A percentile compares a stretch with the other conserved stretches of the same genome.
phyloP scores from a whole-genome alignment of 2,113 vertebrate genomes.

The Fulica atra region DNA sequence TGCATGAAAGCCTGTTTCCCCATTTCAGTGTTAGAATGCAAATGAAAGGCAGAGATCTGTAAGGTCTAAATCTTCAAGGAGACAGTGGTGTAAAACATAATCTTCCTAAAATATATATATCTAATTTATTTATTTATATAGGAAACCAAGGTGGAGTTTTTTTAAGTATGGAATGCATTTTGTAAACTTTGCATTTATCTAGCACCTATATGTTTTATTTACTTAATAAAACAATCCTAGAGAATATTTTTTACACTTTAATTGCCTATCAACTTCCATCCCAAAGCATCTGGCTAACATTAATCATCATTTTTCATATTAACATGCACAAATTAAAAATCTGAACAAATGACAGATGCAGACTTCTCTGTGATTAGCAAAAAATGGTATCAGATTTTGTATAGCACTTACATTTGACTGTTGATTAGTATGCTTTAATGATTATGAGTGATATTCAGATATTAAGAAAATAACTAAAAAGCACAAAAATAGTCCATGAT shows the following conservation, averaged over 20 bases:
- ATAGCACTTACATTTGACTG: background rate
- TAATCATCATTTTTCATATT: background rate
- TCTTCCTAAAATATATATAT: background rate
- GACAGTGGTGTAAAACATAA: rapidly evolving
- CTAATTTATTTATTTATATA: background rate
- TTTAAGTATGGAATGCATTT: background rate
- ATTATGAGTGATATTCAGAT: background rate
- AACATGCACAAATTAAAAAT: background rate
- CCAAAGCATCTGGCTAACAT: background rate
- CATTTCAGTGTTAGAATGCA: background rate
- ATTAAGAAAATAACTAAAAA: background rate
- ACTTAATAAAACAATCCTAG: background rate
- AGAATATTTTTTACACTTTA: background rate
- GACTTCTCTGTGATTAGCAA: background rate
- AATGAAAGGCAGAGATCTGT: background rate
- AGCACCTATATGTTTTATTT: background rate
- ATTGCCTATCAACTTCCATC: background rate
- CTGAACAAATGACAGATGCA: background rate
- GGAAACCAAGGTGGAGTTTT: background rate
- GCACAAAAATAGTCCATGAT: background rate
- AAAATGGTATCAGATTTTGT: background rate
- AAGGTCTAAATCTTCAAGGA: background rate
- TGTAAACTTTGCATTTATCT: background rate
- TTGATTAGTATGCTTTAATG: background rate
- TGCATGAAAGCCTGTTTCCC: background rate